Base-by-base conservation (phyloP, 1,140 invertebrate genomes). In the Helicoverpa zea region DNA sequence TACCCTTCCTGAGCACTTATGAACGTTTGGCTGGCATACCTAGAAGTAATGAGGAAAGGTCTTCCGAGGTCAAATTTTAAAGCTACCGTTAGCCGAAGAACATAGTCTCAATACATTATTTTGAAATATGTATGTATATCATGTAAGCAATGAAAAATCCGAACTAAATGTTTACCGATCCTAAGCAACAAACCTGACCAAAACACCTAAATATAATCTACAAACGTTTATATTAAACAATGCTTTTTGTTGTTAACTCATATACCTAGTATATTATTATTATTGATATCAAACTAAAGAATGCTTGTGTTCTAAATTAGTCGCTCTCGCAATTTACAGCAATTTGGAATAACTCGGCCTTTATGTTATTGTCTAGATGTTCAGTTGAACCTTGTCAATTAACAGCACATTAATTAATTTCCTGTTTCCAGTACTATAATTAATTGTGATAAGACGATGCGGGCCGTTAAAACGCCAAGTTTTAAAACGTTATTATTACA, bases 301-400 rank as follows among this genome's bases (percentile, higher is more conserved):
- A 81, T 84, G 80, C 76, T 81, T 84, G 83, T 84, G 76, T 84
- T 78, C 16, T 58, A 47, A 54, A 68, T 68, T 78, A 68, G 68
- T 68, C 18, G 54, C 63, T 70, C 16, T 68, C 30, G 52, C 59
- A 70, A 70, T 49, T 54, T 11, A 13, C 58, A 56, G 23, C 14
- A 66, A 66, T 61, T 76, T 76, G 35, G 16, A 61, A 63, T 76
- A 77, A 16, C 23, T 54, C 59, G 23, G 35, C 35, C 35, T 77
- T 64, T 56, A 52, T n/a, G 64, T 64, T 54, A 77, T 56, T 56
- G 54, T 68, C 61, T 79, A 70, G 23, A 79, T 79, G 52, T 77
- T 77, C 43, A 59, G 43, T 66, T 64, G 47, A 77, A 43, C 61
- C 35, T 1, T 29, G 61, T 18, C 76, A 70, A 68, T 77, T 66